Evolutionary conservation across 2,113 vertebrate genomes (phyloP).

Genomic region (Hystrix cristata): DNA sequence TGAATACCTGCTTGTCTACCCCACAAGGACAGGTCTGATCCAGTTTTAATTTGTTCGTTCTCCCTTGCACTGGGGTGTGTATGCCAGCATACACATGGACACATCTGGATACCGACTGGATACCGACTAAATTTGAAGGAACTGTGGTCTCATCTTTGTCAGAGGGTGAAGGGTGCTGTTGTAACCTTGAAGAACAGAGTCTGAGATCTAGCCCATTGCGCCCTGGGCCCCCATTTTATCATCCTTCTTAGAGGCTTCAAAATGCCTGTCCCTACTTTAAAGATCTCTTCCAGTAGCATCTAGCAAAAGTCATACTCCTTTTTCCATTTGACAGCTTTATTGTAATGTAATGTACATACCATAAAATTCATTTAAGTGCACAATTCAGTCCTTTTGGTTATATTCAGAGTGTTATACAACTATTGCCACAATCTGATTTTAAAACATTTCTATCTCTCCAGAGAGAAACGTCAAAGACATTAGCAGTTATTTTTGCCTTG

Average conservation of each 20-base stretch:
- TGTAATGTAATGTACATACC: background rate
- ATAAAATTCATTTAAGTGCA: background rate
- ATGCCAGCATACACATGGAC: background rate
- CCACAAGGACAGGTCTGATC: background rate
- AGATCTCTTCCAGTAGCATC: constrained; percentile 51
- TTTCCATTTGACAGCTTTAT: constrained; percentile 9
- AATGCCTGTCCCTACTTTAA: constrained; percentile 40
- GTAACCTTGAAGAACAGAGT: background rate
- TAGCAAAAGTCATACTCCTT: constrained; percentile 23
- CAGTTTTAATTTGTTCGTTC: background rate
- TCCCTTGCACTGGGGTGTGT: background rate
- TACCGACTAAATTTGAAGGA: background rate
- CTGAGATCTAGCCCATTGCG: background rate
- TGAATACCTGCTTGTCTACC: background rate
- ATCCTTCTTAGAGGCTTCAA: constrained; percentile 62
- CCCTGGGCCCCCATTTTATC: background rate
- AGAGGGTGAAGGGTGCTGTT: background rate
- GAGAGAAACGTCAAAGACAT: background rate
- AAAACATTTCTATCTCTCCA: background rate
- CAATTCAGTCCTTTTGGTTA: background rate
- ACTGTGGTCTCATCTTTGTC: background rate
- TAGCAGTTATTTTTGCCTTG: background rate
- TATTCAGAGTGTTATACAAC: background rate
- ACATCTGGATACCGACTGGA: background rate
- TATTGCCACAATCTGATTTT: background rate